Evolutionary conservation across 2,888 invertebrate genomes (phyloP), one percentile per base, ranked within the genome.

Genomic region (Pantelozetes paolii): DNA sequence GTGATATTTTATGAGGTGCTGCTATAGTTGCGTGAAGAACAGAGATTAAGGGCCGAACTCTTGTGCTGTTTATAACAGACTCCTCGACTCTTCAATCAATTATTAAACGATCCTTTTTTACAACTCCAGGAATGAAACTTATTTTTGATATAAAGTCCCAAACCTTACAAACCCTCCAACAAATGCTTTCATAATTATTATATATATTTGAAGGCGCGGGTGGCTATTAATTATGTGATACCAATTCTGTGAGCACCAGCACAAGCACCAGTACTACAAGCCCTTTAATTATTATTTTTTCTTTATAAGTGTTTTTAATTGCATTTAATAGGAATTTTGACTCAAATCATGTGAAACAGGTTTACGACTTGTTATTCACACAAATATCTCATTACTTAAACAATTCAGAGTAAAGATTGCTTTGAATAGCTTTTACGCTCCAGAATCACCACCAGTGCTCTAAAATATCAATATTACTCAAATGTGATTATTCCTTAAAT

Each of bases 221-320:
- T 62, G 62, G 62, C 62, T 62, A 62, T 62, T 62, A 62, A 62
- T 62, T 62, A 62, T 62, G 62, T 32, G 62, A 62, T 62, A 62
- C 13, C 32, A 62, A 32, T 32, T 28, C 18, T 20, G 3, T 9
- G 32, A 30, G 32, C 11, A 32, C 62, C 62, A n/a, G n/a, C n/a
- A n/a, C n/a, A n/a, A n/a, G n/a, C n/a, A n/a, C n/a, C n/a, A n/a
- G n/a, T n/a, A n/a, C n/a, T n/a, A 62, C 62, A 62, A 62, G 62
- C 62, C 62, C 62, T 62, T 62, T 62, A 62, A 62, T 62, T 62
- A 62, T 62, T 28, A 62, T 62, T 62, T 30, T 62, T n/a, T n/a
- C n/a, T n/a, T n/a, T n/a, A 18, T 13, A 62, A 32, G 32, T 30
- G 62, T 62, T 30, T 62, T 62, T 62, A 62, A 62, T 62, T 62